Conservation (phyloP, 2,888 invertebrate genomes). For the Cheilosia scutellata region DNA sequence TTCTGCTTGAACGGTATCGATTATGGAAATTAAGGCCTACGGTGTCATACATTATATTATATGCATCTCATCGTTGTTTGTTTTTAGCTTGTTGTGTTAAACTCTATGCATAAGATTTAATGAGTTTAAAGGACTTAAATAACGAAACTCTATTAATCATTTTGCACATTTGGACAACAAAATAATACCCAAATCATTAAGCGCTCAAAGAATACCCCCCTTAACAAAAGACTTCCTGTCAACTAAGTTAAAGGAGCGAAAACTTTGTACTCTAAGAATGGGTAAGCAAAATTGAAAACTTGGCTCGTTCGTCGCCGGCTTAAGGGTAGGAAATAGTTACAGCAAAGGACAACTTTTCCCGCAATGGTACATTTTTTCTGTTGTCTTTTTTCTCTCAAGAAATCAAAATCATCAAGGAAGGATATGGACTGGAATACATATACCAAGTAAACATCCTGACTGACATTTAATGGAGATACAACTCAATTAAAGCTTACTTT, state of each 20-base stretch:
- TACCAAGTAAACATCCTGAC: constrained; percentile 6
- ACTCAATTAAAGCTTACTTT: constrained; percentile 5
- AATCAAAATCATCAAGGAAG: constrained; percentile 27
- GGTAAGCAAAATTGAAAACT: constrained; percentile 46
- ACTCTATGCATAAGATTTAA: constrained; percentile 12
- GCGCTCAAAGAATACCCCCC: constrained; percentile 5
- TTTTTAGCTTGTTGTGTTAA: not conserved
- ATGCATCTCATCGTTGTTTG: not conserved
- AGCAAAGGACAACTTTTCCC: constrained; percentile 36
- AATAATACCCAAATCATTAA: constrained; percentile 36
- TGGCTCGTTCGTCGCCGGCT: constrained; percentile 19
- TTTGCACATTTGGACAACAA: constrained; percentile 16
- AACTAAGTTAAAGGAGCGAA: constrained; percentile 24
- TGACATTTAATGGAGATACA: constrained; percentile 9
- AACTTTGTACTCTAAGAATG: constrained; percentile 35
- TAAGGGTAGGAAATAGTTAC: constrained; percentile 33
- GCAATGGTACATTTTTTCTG: constrained; percentile 5
- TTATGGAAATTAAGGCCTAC: constrained; percentile 14
- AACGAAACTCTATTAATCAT: constrained; percentile 53
- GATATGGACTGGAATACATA: constrained; percentile 16
- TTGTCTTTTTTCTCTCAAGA: constrained; percentile 11
- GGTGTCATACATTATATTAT: not conserved
- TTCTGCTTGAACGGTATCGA: not conserved
- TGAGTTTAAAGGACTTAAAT: constrained; percentile 16
- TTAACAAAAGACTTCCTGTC: constrained; percentile 20